Evolutionary conservation across 2,113 vertebrate species (phyloP).

Genomic region (Lophotis ruficrista): DNA sequence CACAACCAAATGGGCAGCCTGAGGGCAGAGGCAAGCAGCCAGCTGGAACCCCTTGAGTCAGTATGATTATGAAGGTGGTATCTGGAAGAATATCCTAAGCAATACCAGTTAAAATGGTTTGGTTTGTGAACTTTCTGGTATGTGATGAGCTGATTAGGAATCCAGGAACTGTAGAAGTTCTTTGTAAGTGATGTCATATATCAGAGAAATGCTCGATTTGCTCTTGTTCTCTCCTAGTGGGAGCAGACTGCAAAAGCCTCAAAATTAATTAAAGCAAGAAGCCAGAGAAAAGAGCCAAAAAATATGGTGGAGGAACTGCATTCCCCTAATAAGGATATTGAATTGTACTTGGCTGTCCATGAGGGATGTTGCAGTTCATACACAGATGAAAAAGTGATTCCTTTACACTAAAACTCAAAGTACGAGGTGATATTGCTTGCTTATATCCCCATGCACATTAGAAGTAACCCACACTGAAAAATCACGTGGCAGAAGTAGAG

Average conservation of each 20-base stretch:
- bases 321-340: slow-evolving; percentile 45
- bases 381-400: slow-evolving; percentile 10
- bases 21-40: not conserved
- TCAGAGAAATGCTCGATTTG: not conserved
- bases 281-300: not conserved
- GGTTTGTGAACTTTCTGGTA: not conserved
- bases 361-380: not conserved
- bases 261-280: not conserved
- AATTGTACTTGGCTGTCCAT: slow-evolving; percentile 3
- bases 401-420: slow-evolving; percentile 28
- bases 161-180: not conserved
- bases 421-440: slow-evolving; percentile 28
- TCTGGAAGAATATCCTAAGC: not conserved
- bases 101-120: not conserved
- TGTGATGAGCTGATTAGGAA: not conserved
- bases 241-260: not conserved
- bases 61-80: not conserved
- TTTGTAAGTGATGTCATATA: not conserved
- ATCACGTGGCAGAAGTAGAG: not conserved
- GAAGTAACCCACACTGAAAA: slow-evolving; percentile 39
- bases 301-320: not conserved
- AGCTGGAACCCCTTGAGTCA: not conserved
- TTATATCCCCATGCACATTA: not conserved
- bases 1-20: not conserved
- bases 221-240: not conserved